Base-by-base conservation (phyloP, 35 echinoderm and acorn worm species). In the Ophiothrix spiculata region DNA sequence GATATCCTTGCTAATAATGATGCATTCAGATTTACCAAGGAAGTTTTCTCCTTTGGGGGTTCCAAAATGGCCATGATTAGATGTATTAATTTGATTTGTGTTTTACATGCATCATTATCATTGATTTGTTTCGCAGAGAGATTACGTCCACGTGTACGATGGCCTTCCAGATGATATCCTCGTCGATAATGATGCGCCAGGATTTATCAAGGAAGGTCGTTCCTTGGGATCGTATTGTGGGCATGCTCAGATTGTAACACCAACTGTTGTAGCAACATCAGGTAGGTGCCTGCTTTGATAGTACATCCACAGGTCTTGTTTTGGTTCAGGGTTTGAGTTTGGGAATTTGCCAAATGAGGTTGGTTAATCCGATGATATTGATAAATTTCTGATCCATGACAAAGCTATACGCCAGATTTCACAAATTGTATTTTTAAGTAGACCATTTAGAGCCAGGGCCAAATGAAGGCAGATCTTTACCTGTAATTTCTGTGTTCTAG, bases 141-240 rank as follows among this genome's bases (percentile, higher is more conserved):
- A 98, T 34, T 85, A 91, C 78, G 88, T 94, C 36, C 56, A 91
- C 36, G 91, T 98, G 0, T 98, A 93, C 75, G 95, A 98, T 54
- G 95, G 95, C 15, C 80, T 98, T 12, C 88, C 91, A 33, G 19
- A 56, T 16, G 10, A 87, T 31, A 38, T 98, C 8, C 81, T 74
- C n/a, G 89, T 81, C 16, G 21, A 31, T 69, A 69, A 69, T 31
- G 75, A 80, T 64, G 54, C 81, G 33, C 56, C 74, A 16, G 34
- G 56, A 25, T 69, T 69, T 28, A 69, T 69, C 8, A 36, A 15
- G 11, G 84, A 76, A 15, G 60, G 88, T 16, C 63, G 29, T 37
- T 33, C 83, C 37, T 85, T 98, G 31, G 95, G 95, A 10, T 74
- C 63, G n/a, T 98, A 88, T 83, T 98, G 95, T 78, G 95, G 95